Evolutionary conservation across 2,888 invertebrate genomes (phyloP), one percentile per base, ranked within the genome.

Genomic region (Troilus luridus): DNA sequence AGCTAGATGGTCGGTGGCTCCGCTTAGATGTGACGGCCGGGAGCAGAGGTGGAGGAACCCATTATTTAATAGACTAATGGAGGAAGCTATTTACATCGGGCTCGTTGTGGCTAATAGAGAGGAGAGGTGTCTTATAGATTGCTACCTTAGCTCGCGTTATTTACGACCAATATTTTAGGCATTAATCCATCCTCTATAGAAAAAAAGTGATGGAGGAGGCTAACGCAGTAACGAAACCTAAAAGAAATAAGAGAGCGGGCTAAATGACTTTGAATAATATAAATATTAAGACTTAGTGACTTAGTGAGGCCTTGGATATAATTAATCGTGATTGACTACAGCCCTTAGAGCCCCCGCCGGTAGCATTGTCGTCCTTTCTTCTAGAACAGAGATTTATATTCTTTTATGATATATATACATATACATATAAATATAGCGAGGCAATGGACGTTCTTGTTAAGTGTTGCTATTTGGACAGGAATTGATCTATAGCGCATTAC

Each of bases 221-320:
- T 41, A 21, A 41, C 10, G 24, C 54, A 85, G 85, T 14, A 85
- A 85, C 85, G 12, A 85, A 85, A 85, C 54, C 81, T 81, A 58
- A 56, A 10, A 85, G 14, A 85, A 85, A 85, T 56, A 85, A 85
- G 56, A 58, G 85, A 54, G 11, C 2, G 81, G 21, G 54, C 54
- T 81, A 81, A 85, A 85, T 85, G 56, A 56, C 19, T 85, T 85
- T 85, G 85, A 85, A 85, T 85, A 56, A 85, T 85, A 85, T 85
- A 85, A 85, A 56, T 85, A 85, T 85, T 85, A 85, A 85, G 85
- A 85, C 56, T 85, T 85, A 56, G 6, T 21, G 85, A 56, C 56
- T 85, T 56, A 85, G 21, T 8, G n/a, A n/a, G 56, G 85, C 85
- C 85, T 56, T 85, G 56, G 56, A 85, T 85, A 85, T 85, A 85